phyloP scores from a whole-genome alignment of 1,140 invertebrate species.

The Zeugodacus cucurbitae region DNA sequence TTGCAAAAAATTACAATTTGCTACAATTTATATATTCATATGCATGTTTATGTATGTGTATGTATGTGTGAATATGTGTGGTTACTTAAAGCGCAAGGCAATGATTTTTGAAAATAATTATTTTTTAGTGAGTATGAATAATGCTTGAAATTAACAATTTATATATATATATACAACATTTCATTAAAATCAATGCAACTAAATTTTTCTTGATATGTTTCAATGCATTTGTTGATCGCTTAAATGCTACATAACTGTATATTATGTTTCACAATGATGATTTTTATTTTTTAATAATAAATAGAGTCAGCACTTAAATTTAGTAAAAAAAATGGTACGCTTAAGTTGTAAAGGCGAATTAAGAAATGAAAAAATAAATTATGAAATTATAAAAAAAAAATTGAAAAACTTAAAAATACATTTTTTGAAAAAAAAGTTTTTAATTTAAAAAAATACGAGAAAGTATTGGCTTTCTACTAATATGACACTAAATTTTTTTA shows the following conservation, averaged over 20 bases:
- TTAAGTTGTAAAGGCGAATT: background rate
- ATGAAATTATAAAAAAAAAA: background rate
- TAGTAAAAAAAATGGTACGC: background rate
- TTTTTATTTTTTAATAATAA: background rate
- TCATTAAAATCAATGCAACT: background rate
- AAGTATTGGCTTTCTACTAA: background rate
- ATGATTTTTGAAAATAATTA: background rate
- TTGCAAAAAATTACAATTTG: background rate
- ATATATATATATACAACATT: background rate
- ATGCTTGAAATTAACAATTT: slow-evolving; percentile 14
- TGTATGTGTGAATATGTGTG: background rate
- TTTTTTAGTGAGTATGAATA: background rate
- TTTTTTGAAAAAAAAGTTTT: background rate
- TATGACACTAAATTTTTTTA: slow-evolving; percentile 39
- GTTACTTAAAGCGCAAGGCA: background rate
- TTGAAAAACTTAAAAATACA: background rate
- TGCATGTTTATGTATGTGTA: background rate
- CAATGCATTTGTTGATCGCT: background rate
- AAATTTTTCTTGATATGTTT: background rate
- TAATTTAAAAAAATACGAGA: background rate
- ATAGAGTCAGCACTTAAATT: background rate
- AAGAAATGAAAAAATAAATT: background rate
- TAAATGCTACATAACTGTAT: background rate
- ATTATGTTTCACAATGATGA: background rate
- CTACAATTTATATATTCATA: background rate